Conservation (phyloP, 2,797 vertebrate species). For the Carcharodon carcharias region DNA sequence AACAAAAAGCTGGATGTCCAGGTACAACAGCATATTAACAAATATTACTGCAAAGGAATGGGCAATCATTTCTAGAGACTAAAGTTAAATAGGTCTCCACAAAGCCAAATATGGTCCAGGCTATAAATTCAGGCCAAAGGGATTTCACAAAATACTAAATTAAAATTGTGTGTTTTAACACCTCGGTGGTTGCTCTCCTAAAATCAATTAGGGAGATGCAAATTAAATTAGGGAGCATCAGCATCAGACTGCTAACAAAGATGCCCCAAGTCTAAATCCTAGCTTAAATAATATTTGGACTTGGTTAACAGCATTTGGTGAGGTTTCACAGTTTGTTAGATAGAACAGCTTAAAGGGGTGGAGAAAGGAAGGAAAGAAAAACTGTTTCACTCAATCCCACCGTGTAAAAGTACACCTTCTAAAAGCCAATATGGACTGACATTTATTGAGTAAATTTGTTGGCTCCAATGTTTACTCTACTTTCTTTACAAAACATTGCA, state of each 20-base stretch:
- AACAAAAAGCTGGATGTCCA: conserved; percentile 14
- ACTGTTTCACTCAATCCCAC: conserved; percentile 34
- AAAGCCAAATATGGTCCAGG: conserved; percentile 32
- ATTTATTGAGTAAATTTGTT: conserved; percentile 20
- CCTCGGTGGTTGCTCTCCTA: conserved; percentile 14
- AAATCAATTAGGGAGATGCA: conserved; percentile 28
- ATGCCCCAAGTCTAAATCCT: conserved; percentile 26
- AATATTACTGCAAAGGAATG: not conserved
- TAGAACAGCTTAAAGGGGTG: conserved; percentile 35
- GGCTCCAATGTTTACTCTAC: conserved; percentile 16
- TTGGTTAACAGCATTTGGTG: conserved; percentile 29
- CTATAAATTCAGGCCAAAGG: conserved; percentile 33
- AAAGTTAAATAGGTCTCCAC: not conserved
- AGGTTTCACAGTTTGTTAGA: conserved; percentile 29
- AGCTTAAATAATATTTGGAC: conserved; percentile 32
- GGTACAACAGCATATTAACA: not conserved
- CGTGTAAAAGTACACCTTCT: conserved; percentile 34
- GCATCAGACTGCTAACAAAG: conserved; percentile 29
- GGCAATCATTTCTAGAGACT: not conserved
- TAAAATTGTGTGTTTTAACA: conserved; percentile 30
- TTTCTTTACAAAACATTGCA: not conserved
- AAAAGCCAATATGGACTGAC: conserved; percentile 34
- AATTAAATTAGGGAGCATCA: conserved; percentile 28
- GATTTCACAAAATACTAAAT: conserved; percentile 34
- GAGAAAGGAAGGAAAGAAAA: conserved; percentile 34